Conservation (phyloP, 2,888 invertebrate species). For the Trissoscelio sp. region DNA sequence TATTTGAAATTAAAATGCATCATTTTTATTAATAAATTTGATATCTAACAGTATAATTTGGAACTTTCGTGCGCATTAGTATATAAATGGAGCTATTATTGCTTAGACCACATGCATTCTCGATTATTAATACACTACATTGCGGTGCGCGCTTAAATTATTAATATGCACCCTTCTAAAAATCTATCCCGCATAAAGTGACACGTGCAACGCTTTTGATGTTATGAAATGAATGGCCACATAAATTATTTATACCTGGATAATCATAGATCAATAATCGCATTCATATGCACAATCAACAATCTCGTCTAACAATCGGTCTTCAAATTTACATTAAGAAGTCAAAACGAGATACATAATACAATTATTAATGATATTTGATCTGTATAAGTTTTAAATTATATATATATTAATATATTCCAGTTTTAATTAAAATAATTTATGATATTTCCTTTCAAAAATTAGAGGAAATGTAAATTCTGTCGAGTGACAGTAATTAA, state of each 20-base stretch:
- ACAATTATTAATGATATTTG: too few species aligned
- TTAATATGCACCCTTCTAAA: conserved; percentile 63
- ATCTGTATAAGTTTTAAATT: too few species aligned
- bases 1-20: too few species aligned
- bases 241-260: conserved; percentile 56
- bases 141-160: conserved; percentile 47
- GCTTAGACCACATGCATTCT: conserved; percentile 36
- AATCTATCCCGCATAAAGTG: conserved; percentile 29
- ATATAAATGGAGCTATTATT: conserved; percentile 46
- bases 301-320: conserved; percentile 16
- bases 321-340: too few species aligned
- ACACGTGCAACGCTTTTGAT: conserved; percentile 58
- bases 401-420: too few species aligned
- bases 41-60: neutral
- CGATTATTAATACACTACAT: conserved; percentile 46
- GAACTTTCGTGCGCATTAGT: conserved; percentile 3
- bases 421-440: too few species aligned
- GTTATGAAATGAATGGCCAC: conserved; percentile 27
- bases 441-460: too few species aligned
- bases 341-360: too few species aligned
- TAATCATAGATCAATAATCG: conserved; percentile 41
- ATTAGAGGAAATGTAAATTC: too few species aligned
- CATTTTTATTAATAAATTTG: conserved; percentile 5
- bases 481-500: too few species aligned
- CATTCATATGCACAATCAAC: conserved; percentile 8